A percentile compares a stretch with the other conserved stretches of the same genome.
These are phyloP conservation scores for Antheraea yamamai DNA, from an alignment of 2,888 invertebrate species.

Conservation along the genomic window DNA sequence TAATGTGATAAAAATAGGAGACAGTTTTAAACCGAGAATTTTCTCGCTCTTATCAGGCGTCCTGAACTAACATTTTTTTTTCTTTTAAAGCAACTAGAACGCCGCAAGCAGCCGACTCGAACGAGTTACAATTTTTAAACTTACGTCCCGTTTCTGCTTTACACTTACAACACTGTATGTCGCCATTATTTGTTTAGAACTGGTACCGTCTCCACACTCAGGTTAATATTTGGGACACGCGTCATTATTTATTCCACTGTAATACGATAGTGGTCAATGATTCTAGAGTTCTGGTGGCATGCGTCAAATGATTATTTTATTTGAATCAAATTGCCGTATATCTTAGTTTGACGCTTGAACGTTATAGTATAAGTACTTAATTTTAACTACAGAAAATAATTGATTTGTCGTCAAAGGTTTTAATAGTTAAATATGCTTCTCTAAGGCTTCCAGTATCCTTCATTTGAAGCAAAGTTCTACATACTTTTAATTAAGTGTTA, in stretches of 20 bases:
- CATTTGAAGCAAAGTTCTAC: not conserved
- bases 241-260: constrained; percentile 23
- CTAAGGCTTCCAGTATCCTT: not conserved
- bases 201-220: constrained; percentile 17
- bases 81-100: constrained; percentile 52
- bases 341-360: constrained; percentile 28
- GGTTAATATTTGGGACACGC: constrained; percentile 31
- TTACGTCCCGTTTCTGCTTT: constrained; percentile 13
- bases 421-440: not conserved
- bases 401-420: constrained; percentile 25
- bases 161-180: not conserved
- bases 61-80: constrained; percentile 32
- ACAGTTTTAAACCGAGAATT: constrained; percentile 28
- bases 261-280: not conserved
- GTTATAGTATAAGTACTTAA: constrained; percentile 32
- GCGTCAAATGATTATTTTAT: constrained; percentile 21
- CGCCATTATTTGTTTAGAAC: constrained; percentile 13
- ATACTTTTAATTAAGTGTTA: not conserved
- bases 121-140: constrained; percentile 59
- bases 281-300: constrained; percentile 19
- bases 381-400: constrained; percentile 28
- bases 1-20: constrained; percentile 13
- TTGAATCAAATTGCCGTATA: constrained; percentile 16
- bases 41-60: constrained; percentile 47
- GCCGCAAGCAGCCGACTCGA: constrained; percentile 51